These are phyloP conservation scores for Dendrolimus punctatus DNA, from an alignment of 1,140 invertebrate species.

Conservation along the genomic window DNA sequence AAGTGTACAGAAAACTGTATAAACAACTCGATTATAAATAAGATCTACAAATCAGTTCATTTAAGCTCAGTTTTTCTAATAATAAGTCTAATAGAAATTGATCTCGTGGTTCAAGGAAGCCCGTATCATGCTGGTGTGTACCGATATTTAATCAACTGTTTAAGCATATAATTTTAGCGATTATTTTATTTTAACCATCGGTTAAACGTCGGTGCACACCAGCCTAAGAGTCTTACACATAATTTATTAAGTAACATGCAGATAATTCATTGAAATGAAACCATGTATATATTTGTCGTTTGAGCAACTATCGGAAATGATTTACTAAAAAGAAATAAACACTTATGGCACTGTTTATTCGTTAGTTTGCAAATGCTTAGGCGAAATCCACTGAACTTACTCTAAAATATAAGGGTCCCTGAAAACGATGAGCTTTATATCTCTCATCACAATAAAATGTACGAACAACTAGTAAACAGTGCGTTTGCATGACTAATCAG, in stretches of 20 bases:
- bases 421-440: not conserved
- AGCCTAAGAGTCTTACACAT: not conserved
- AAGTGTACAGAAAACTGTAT: too few relatives aligned
- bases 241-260: conserved; percentile 25
- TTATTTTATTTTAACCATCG: too few relatives aligned
- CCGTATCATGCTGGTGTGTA: conserved; percentile 9
- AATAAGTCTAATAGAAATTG: conserved; percentile 19
- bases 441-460: too few relatives aligned
- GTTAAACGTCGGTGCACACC: too few relatives aligned
- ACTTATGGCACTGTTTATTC: conserved; percentile 55
- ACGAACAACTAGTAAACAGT: too few relatives aligned
- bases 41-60: too few relatives aligned
- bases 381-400: conserved; percentile 7
- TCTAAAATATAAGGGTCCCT: not conserved
- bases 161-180: too few relatives aligned
- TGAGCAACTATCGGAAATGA: conserved; percentile 37
- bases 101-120: conserved; percentile 40
- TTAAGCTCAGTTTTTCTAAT: conserved; percentile 7
- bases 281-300: conserved; percentile 17
- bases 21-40: not conserved
- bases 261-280: conserved; percentile 18
- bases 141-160: too few relatives aligned
- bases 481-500: too few relatives aligned
- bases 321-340: conserved; percentile 30
- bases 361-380: conserved; percentile 35